Evolutionary conservation across 2,888 invertebrate species (phyloP).

Genomic region (Drosophila stalkeri): DNA sequence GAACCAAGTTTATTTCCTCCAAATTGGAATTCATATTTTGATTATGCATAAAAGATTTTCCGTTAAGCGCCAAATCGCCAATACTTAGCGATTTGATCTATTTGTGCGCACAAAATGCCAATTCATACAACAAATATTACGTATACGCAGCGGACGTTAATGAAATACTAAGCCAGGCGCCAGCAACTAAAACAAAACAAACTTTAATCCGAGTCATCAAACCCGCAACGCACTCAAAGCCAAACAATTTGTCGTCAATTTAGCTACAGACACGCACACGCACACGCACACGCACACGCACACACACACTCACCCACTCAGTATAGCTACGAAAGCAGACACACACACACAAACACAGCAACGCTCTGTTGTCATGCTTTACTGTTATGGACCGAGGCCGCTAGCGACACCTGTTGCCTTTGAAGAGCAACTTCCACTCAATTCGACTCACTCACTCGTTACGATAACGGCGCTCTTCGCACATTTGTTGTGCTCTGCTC

Average conservation of each 20-base stretch:
- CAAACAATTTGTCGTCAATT: conserved; percentile 73
- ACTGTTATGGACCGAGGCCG: conserved; percentile 7
- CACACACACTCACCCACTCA: not conserved
- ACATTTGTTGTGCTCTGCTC: conserved; percentile 71
- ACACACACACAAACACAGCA: conserved; percentile 9
- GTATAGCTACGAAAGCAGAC: not conserved
- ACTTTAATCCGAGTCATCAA: conserved; percentile 68
- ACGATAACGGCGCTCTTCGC: conserved; percentile 23
- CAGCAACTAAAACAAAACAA: conserved; percentile 54
- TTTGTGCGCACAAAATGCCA: conserved; percentile 34
- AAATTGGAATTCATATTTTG: conserved; percentile 2
- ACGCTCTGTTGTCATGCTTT: conserved; percentile 8
- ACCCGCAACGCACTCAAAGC: conserved; percentile 47
- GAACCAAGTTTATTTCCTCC: too few species aligned
- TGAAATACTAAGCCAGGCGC: conserved; percentile 33
- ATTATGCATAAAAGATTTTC: conserved; percentile 12
- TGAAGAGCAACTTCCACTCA: conserved; percentile 30
- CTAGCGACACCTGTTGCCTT: conserved; percentile 61
- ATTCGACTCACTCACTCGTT: conserved; percentile 14
- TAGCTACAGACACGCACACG: conserved; percentile 32
- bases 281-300: conserved; percentile 3
- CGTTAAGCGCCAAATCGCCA: conserved; percentile 27
- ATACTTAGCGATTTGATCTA: conserved; percentile 20
- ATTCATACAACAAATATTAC: conserved; percentile 39
- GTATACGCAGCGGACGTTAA: conserved; percentile 44